These are phyloP conservation scores for Oostethus manadensis DNA, from an alignment of 2,113 vertebrate genomes.

Conservation along the genomic window DNA sequence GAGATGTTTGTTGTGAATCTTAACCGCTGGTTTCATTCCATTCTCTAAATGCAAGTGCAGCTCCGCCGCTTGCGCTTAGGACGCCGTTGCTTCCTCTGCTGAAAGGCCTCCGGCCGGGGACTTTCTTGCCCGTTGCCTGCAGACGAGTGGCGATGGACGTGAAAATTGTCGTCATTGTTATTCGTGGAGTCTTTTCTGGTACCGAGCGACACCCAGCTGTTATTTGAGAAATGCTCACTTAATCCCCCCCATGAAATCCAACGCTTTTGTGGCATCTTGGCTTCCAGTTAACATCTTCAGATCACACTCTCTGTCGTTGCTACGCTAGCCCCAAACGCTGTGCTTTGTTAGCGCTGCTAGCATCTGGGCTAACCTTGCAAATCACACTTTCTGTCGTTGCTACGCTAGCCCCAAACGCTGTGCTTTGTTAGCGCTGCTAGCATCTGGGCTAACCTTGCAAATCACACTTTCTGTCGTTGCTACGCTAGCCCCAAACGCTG, in stretches of 20 bases:
- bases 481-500: too few species aligned
- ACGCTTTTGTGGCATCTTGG: not conserved
- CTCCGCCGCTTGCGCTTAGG: constrained; percentile 13
- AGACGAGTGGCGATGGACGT: constrained; percentile 35
- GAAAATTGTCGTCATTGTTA: constrained; percentile 44
- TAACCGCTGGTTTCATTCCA: constrained; percentile 23
- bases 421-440: too few species aligned
- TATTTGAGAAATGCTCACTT: constrained; percentile 53
- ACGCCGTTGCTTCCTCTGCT: constrained; percentile 29
- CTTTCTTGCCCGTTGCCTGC: constrained; percentile 31
- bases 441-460: too few species aligned
- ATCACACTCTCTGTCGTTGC: too few species aligned
- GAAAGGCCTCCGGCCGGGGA: constrained; percentile 9
- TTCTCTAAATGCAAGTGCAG: constrained; percentile 22
- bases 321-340: too few species aligned
- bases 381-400: too few species aligned
- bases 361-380: too few species aligned
- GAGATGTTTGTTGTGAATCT: constrained; percentile 45
- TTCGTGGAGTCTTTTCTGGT: constrained; percentile 49
- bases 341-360: too few species aligned
- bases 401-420: too few species aligned
- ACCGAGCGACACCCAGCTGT: constrained; percentile 45
- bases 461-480: too few species aligned
- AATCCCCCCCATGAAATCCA: constrained; percentile 4
- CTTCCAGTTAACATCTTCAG: too few species aligned